phyloP scores from a whole-genome alignment of 2,888 invertebrate genomes.

The Dinocampus coccinellae region DNA sequence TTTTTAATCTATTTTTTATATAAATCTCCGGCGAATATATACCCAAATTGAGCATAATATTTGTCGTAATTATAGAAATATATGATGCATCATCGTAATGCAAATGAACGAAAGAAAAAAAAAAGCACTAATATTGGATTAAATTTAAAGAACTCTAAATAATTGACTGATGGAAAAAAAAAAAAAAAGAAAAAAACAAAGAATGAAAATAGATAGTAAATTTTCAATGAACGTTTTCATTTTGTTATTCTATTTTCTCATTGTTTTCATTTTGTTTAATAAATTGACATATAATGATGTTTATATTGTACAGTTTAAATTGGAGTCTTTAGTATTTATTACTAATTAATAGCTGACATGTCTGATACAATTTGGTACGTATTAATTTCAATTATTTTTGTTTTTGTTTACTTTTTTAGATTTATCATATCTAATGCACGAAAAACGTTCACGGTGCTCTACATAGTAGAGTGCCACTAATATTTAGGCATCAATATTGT shows the following conservation, averaged over 20 bases:
- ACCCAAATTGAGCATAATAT: constrained; percentile 10
- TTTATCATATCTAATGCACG: constrained; percentile 22
- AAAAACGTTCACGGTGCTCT: constrained; percentile 49
- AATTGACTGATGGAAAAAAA: constrained; percentile 16
- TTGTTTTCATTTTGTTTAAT: background rate
- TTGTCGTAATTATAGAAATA: background rate
- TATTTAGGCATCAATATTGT: constrained; percentile 56
- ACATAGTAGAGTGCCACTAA: constrained; percentile 58
- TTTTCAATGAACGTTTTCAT: constrained; percentile 38
- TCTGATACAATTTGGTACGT: constrained; percentile 33
- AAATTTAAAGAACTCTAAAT: background rate
- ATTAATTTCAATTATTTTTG: background rate
- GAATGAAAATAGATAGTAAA: constrained; percentile 28
- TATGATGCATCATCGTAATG: background rate
- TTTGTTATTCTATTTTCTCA: background rate
- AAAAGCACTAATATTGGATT: background rate
- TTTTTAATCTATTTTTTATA: background rate
- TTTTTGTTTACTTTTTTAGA: background rate
- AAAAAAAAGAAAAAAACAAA: constrained; percentile 23
- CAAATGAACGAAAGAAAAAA: background rate
- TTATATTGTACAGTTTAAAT: constrained; percentile 43
- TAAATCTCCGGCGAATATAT: background rate
- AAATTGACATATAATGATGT: constrained; percentile 34
- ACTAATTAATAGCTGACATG: constrained; percentile 44
- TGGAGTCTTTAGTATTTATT: constrained; percentile 38